Evolutionary conservation across 2,797 vertebrate genomes (phyloP).

Genomic region (Margarornis squamiger): DNA sequence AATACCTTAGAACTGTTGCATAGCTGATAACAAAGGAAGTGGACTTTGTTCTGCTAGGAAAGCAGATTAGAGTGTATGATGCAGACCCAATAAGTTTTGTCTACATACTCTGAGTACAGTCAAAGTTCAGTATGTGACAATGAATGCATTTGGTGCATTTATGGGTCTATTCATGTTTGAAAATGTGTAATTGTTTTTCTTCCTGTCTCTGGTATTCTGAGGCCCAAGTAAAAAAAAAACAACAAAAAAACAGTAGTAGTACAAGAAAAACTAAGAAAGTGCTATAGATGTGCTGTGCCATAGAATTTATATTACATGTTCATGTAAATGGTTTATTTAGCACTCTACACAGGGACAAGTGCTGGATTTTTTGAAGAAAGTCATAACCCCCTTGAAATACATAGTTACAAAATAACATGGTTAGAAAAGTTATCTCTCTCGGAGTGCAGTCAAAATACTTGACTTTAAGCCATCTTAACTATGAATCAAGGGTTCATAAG

Average conservation of each 20-base stretch:
- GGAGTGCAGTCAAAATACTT: background rate
- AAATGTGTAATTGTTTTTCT: background rate
- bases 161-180: background rate
- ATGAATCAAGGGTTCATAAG: background rate
- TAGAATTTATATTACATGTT: background rate
- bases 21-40: background rate
- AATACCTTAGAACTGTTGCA: background rate
- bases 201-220: background rate
- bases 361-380: background rate
- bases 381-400: background rate
- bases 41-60: slow-evolving; percentile 1
- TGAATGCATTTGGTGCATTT: background rate
- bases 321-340: background rate
- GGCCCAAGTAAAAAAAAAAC: background rate
- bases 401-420: background rate
- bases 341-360: background rate
- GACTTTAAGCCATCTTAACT: background rate
- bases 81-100: background rate
- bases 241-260: background rate
- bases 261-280: background rate
- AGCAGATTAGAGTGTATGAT: background rate
- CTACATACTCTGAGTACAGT: background rate
- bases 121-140: background rate
- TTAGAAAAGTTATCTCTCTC: background rate
- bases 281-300: background rate